Base-by-base conservation (phyloP, 2,797 vertebrate species). In the Rhadinocentrus ornatus region DNA sequence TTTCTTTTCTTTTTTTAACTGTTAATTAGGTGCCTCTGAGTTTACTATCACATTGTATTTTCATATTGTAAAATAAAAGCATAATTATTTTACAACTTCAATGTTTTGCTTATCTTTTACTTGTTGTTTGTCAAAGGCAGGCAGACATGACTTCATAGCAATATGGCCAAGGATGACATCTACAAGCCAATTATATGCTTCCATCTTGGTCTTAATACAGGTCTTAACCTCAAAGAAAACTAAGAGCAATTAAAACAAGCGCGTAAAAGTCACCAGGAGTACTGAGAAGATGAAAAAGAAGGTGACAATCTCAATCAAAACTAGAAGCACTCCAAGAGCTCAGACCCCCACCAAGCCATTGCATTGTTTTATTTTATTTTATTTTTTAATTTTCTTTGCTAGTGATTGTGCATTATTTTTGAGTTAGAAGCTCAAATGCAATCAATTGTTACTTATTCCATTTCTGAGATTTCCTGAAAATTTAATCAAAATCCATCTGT, bases 21-120 rank as follows among this genome's bases (percentile, higher is more conserved):
- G 44, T 8, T 46, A 24, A 65, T 73, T 32, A 66, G 58, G 35
- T 58, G 20, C 20, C 58, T 27, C 7, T 16, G 62, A n/a, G 37
- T 78, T 76, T 65, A 68, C 52, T 13, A 13, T 52, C 4, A 3
- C 11, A 29, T 59, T 34, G 35, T 4, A 27, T 10, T 67, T 41
- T 69, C 71, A 44, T 44, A 6, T 18, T 44, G 16, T 18, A 46
- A 62, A 52, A 56, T 44, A 32, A 35, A 29, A 59, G 3, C 0
- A 18, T 22, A 5, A 32, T 24, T 31, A 22, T 41, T 65, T 32
- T 57, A 4, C 3, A 18, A 20, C 13, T 32, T 39, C n/a, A 46
- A 6, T 54, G 22, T 48, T 50, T 44, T n/a, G 34, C 31, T 56
- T 26, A 46, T 58, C 6, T 61, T 62, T 60, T 46, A 46, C 10